These are phyloP conservation scores for Seriola aureovittata DNA, from an alignment of 2,113 vertebrate species.

Conservation along the genomic window DNA sequence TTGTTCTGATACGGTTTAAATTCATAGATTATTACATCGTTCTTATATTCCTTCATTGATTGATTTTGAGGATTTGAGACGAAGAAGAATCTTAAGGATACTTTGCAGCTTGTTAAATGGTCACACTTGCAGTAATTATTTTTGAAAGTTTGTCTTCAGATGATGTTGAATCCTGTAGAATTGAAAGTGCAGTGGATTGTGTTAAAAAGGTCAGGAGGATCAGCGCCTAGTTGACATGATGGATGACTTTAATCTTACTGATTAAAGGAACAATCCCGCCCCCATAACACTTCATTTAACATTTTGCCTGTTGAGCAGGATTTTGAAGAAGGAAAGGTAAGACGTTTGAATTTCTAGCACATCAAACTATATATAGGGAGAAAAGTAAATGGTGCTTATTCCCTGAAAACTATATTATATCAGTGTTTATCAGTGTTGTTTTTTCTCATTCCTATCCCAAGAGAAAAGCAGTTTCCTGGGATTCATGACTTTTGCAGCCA, in stretches of 20 bases:
- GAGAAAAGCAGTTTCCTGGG: slow-evolving; percentile 23
- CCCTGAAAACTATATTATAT: slow-evolving; percentile 3
- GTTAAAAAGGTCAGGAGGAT: slow-evolving; percentile 51
- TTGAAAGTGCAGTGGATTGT: slow-evolving; percentile 44
- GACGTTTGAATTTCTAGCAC: slow-evolving; percentile 1
- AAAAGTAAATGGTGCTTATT: not conserved
- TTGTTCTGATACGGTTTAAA: not conserved
- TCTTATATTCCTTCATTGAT: not conserved
- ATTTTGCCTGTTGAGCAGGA: slow-evolving; percentile 41
- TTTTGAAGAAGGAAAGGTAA: slow-evolving; percentile 11
- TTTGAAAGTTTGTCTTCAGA: slow-evolving; percentile 4
- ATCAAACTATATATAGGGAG: not conserved
- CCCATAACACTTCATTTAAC: slow-evolving; percentile 68
- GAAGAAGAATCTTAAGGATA: no score
- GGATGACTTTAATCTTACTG: slow-evolving; percentile 75
- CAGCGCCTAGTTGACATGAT: slow-evolving; percentile 64
- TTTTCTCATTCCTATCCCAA: slow-evolving; percentile 4
- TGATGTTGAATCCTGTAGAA: slow-evolving; percentile 15
- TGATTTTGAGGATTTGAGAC: not conserved
- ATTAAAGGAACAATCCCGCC: slow-evolving; percentile 61
- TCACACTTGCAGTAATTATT: not conserved
- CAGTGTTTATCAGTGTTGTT: not conserved
- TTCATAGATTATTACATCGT: not conserved
- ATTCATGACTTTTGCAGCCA: slow-evolving; percentile 19
- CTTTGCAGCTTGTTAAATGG: no score